phyloP scores from a whole-genome alignment of 1,140 invertebrate species.

The Teleopsis dalmanni region DNA sequence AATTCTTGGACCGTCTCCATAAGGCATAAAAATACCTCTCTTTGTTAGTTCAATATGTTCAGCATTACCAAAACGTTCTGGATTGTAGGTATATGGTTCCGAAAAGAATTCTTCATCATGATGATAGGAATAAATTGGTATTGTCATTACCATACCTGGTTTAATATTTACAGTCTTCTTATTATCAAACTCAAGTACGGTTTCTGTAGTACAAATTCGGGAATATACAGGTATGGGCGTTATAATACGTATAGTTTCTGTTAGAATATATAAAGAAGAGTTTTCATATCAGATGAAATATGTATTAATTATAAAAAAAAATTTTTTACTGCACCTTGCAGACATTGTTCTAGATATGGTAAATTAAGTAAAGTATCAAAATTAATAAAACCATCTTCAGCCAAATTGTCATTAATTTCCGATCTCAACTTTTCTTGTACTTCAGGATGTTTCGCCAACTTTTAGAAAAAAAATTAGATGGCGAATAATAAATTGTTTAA shows the following conservation, averaged over 20 bases:
- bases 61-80: conserved; percentile 52
- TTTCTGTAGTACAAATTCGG: conserved; percentile 28
- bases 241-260: conserved; percentile 33
- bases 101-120: conserved; percentile 59
- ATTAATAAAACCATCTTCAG: conserved; percentile 3
- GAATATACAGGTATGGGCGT: conserved; percentile 33
- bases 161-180: conserved; percentile 18
- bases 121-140: conserved; percentile 54
- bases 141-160: conserved; percentile 49
- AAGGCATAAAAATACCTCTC: conserved; percentile 28
- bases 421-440: conserved; percentile 26
- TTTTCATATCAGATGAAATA: neutral
- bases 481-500: too few species aligned
- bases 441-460: conserved; percentile 23
- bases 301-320: neutral
- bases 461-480: too few species aligned
- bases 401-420: conserved; percentile 30
- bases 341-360: conserved; percentile 33
- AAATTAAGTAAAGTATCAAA: conserved; percentile 24
- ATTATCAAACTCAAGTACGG: conserved; percentile 18
- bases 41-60: conserved; percentile 21
- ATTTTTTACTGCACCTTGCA: conserved; percentile 22
- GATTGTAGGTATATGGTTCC: conserved; percentile 62
- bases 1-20: conserved; percentile 36
- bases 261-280: neutral